Base-by-base conservation (phyloP, 2,113 vertebrate species). In the Ellobius talpinus region DNA sequence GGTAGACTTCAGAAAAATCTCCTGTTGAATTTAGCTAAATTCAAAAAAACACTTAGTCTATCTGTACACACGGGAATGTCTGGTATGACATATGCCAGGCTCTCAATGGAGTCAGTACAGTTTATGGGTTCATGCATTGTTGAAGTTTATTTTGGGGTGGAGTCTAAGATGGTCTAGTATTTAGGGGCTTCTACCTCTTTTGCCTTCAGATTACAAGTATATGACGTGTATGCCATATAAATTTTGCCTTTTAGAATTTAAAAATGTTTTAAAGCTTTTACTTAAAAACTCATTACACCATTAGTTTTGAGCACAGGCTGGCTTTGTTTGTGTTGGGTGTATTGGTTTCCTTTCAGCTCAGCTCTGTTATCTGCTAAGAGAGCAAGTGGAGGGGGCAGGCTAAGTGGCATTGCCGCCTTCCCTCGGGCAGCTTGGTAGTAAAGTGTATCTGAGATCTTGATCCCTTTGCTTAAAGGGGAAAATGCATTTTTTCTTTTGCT, bases 381-480 rank as follows among this genome's bases (percentile, higher is more conserved):
- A n/a, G 52, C 21, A 39, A 58, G 36, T n/a, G 52, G 3, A 58
- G 52, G 50, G 14, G 5, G 33, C 78, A 13, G 77, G 33, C 47
- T 24, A 33, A n/a, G 31, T 24, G 50, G 10, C 33, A 36, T 81
- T 55, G 7, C 33, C 31, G n/a, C 50, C 19, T 52, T 58, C 33
- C 50, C 78, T n/a, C 52, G 26, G 52, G 33, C 24, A 58, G 78
- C 52, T n/a, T 58, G 52, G 33, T 24, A n/a, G 19, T n/a, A n/a
- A 81, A 81, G 33, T 58, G 11, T n/a, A 24, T 58, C 19, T 81
- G 33, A 86, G 33, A 26, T 93, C 42, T 76, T 78, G 12, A 78
- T 93, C 14, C 23, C 26, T 87, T 89, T 89, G 58, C 93, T 52
- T 39, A 74, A 89, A 45, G 73, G 73, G 74, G 52, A 89, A 66